A percentile compares a stretch with the other conserved stretches of the same genome.
These are phyloP conservation scores for Phalera bucephala DNA, from an alignment of 2,888 invertebrate genomes.

Conservation along the genomic window DNA sequence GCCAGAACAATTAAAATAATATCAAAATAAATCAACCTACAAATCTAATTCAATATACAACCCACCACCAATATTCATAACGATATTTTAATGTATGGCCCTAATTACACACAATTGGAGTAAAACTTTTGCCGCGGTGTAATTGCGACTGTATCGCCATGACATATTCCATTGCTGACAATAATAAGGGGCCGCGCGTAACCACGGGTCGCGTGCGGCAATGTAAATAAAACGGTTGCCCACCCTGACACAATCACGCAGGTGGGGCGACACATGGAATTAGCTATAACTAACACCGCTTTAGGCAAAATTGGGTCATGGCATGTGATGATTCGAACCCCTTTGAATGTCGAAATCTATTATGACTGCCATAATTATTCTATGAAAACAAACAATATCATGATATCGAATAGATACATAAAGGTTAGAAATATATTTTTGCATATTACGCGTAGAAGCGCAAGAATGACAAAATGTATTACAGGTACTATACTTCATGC, in stretches of 20 bases:
- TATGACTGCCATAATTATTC: no score
- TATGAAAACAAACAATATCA: no score
- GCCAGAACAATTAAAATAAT: no score
- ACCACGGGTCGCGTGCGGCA: slow-evolving; percentile 36
- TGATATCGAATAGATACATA: no score
- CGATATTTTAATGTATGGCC: background rate
- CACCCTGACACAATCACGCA: slow-evolving; percentile 37
- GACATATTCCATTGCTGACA: slow-evolving; percentile 28
- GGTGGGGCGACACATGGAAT: slow-evolving; percentile 20
- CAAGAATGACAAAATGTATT: no score
- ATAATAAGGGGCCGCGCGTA: slow-evolving; percentile 26
- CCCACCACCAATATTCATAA: background rate
- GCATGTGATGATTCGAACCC: background rate
- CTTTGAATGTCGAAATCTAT: no score
- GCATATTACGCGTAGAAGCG: no score
- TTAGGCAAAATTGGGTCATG: slow-evolving; percentile 30
- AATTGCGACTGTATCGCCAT: slow-evolving; percentile 14
- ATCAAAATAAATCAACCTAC: no score
- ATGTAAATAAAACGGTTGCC: slow-evolving; percentile 39
- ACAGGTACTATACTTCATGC: no score
- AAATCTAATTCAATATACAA: no score
- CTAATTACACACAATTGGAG: slow-evolving; percentile 3
- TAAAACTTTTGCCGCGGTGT: no score
- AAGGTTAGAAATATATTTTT: no score
- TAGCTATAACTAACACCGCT: slow-evolving; percentile 23